Base-by-base conservation (phyloP, 2,888 invertebrate genomes). In the Pherbina coryleti region DNA sequence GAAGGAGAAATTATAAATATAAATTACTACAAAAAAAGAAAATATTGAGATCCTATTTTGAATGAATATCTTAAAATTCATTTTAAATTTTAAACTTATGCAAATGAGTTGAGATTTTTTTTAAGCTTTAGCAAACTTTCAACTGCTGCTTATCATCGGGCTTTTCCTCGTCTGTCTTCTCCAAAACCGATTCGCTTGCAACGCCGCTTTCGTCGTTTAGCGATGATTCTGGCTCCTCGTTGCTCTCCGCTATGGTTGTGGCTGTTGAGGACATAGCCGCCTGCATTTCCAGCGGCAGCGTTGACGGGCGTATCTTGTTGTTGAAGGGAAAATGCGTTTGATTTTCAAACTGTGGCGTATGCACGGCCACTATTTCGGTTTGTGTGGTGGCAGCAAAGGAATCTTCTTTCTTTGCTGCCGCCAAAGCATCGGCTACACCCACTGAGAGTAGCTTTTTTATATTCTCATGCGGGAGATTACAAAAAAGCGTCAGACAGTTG, bases 311-410 rank as follows among this genome's bases (percentile, higher is more conserved):
- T 49, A 85, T 79, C 75, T 88, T 86, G 53, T 85, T 86, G 62
- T 85, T 85, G 76, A 90, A 91, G 0, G 91, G 91, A 82, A 91
- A 91, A 75, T 89, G 89, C 73, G 89, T 88, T 74, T 86, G 84
- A 80, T 86, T 88, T 76, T 90, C 90, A 14, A 93, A 92, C 91
- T 94, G 94, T 7, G 95, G 95, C 5, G 95, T 95, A 83, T 93
- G 92, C 9, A 96, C 94, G 0, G 95, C 95, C 14, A 93, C 91
- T 82, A 96, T 93, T 90, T 96, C 96, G 0, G 96, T 96, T 90
- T 96, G 96, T 8, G 96, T 96, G 77, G 92, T 85, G 69, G 86
- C 86, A 91, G 84, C 84, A 60, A 64, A 55, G 5, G 55, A 67
- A 17, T 66, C 66, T 7, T 82, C 82, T n/a, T 69, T 74, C 83